Evolutionary conservation across 2,888 invertebrate genomes (phyloP).

Genomic region (Andrena bucephala): DNA sequence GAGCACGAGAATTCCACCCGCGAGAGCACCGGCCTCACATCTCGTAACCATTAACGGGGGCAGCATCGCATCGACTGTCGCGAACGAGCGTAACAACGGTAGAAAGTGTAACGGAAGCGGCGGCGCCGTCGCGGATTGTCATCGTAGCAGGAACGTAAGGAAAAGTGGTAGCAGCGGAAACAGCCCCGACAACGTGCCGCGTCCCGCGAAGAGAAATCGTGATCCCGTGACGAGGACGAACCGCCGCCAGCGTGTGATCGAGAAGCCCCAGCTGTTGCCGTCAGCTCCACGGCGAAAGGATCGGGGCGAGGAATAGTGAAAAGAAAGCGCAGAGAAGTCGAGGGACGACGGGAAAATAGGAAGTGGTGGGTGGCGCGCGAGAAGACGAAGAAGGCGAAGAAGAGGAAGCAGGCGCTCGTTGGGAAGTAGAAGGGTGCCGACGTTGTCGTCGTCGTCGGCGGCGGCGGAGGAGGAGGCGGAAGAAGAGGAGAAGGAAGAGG

Average conservation of each 20-base stretch:
- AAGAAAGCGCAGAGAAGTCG: constrained; percentile 68
- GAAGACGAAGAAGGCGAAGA: constrained; percentile 69
- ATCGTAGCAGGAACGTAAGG: constrained; percentile 55
- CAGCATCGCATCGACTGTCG: constrained; percentile 72
- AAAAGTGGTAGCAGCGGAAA: constrained; percentile 68
- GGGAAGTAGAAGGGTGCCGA: constrained; percentile 65
- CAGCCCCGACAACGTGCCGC: constrained; percentile 76
- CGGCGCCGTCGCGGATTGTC: constrained; percentile 48
- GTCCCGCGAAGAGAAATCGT: constrained; percentile 76
- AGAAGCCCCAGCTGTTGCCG: constrained; percentile 80
- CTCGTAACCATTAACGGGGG: constrained; percentile 78
- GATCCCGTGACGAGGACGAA: constrained; percentile 77
- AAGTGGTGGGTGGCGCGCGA: constrained; percentile 69
- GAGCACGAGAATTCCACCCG: constrained; percentile 84
- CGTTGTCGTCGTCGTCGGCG: constrained; percentile 72
- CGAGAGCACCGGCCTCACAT: constrained; percentile 80
- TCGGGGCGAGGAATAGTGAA: constrained; percentile 82
- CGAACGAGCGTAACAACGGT: constrained; percentile 68
- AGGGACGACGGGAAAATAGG: constrained; percentile 66
- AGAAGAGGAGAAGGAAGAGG: constrained; percentile 50
- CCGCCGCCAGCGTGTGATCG: constrained; percentile 78
- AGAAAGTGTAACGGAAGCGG: constrained; percentile 66
- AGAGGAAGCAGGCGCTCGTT: constrained; percentile 61
- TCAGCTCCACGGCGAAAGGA: constrained; percentile 82
- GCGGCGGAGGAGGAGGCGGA: constrained; percentile 68